phyloP scores from a whole-genome alignment of 2,888 invertebrate genomes.

The Tenthredo notha region DNA sequence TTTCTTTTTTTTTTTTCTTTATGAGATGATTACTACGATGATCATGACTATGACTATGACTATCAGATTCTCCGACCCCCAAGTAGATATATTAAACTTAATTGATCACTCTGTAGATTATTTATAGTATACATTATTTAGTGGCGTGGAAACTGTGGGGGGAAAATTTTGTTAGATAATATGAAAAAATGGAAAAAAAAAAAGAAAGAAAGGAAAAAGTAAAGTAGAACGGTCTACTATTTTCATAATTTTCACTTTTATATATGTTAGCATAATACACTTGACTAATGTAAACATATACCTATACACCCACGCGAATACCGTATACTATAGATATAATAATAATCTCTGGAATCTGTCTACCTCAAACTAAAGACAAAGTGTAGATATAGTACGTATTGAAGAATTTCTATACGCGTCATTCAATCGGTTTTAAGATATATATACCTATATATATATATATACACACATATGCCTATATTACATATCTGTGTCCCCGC shows the following conservation, averaged over 20 bases:
- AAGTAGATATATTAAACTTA: background rate
- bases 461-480: background rate
- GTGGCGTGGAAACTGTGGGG: background rate
- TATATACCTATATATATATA: too few species aligned
- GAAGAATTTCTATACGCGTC: background rate
- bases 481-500: too few species aligned
- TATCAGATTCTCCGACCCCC: background rate
- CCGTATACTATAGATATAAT: background rate
- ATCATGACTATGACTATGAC: background rate
- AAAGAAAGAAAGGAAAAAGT: too few species aligned
- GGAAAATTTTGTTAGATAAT: background rate
- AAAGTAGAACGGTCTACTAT: background rate
- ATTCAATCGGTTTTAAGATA: background rate
- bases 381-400: background rate
- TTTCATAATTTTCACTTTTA: background rate
- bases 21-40: background rate
- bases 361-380: background rate
- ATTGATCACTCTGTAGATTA: background rate
- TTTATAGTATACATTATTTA: background rate
- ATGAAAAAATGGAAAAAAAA: background rate
- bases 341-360: conserved; percentile 7
- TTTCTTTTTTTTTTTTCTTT: background rate
- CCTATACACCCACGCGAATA: background rate
- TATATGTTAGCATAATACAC: background rate
- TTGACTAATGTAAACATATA: background rate